phyloP scores from a whole-genome alignment of 1,140 invertebrate genomes.

The Trachymyrmex septentrionalis region DNA sequence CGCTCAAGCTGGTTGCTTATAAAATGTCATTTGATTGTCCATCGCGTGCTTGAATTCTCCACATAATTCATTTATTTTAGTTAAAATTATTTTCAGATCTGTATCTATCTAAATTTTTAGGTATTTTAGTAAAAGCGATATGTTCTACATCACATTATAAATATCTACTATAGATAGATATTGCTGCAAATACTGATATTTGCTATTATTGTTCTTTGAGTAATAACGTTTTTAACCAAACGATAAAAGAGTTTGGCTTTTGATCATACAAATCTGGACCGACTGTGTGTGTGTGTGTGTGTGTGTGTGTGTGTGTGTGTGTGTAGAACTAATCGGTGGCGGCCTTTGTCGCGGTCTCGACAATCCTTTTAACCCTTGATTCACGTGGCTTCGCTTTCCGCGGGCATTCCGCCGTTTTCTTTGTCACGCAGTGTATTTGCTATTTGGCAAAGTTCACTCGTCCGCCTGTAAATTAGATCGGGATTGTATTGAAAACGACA shows the following conservation, averaged over 20 bases:
- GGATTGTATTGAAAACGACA: constrained; percentile 52
- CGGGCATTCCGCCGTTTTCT: constrained; percentile 28
- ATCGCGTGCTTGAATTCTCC: too few species aligned
- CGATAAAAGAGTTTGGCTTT: constrained; percentile 27
- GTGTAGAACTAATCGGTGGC: constrained; percentile 33
- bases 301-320: too few species aligned
- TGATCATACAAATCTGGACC: constrained; percentile 31
- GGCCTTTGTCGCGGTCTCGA: constrained; percentile 13
- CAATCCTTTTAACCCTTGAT: constrained; percentile 41
- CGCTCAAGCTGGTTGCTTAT: too few species aligned
- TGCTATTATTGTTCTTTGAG: neutral
- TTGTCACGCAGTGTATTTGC: constrained; percentile 35
- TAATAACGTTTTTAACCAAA: constrained; percentile 22
- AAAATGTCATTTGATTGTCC: too few species aligned
- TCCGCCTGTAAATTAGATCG: constrained; percentile 40
- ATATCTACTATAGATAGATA: neutral
- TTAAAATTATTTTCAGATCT: too few species aligned
- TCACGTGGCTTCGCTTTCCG: constrained; percentile 21
- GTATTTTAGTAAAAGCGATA: too few species aligned
- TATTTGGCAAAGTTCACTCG: neutral
- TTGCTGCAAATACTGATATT: too few species aligned
- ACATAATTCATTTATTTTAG: too few species aligned
- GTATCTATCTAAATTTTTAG: too few species aligned
- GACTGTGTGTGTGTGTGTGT: too few species aligned
- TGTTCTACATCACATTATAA: neutral